phyloP scores from a whole-genome alignment of 2,797 vertebrate species.

The Mormyrus hasselquistii region DNA sequence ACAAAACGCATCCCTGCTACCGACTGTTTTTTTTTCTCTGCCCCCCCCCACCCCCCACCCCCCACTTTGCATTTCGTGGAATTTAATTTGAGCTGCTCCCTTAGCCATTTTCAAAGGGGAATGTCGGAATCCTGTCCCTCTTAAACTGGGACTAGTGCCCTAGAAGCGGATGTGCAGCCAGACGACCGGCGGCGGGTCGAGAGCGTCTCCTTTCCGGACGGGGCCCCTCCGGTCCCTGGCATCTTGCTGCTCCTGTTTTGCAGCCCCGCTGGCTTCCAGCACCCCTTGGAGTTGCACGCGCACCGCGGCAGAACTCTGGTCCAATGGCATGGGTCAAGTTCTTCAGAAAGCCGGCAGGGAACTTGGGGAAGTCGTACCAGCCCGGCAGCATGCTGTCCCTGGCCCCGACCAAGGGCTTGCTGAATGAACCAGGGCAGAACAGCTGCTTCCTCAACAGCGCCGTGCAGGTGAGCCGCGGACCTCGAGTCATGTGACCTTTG shows the following conservation, averaged over 20 bases:
- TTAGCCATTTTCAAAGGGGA: not conserved
- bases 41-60: too few species aligned
- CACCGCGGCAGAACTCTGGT: constrained; percentile 47
- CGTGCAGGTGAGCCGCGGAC: constrained; percentile 76
- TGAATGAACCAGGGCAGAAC: constrained; percentile 96
- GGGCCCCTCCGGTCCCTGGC: not conserved
- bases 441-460: constrained; percentile 99
- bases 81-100: constrained; percentile 24
- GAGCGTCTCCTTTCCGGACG: constrained; percentile 41
- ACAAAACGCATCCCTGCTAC: not conserved
- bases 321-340: constrained; percentile 96
- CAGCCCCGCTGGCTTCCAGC: not conserved
- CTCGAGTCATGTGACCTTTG: not conserved
- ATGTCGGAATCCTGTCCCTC: constrained; percentile 25
- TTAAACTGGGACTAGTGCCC: constrained; percentile 34
- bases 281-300: constrained; percentile 5
- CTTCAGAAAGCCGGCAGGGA: constrained; percentile 81
- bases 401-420: constrained; percentile 91
- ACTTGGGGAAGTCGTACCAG: constrained; percentile 87
- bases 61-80: not conserved
- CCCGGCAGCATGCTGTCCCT: constrained; percentile 90
- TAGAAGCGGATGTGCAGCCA: constrained; percentile 52
- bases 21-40: not conserved
- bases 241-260: not conserved
- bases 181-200: constrained; percentile 47